A percentile compares a stretch with the other conserved stretches of the same genome.
These are phyloP conservation scores for Ditylenchus dipsaci DNA, from an alignment of 1,140 invertebrate species.

Conservation along the genomic window DNA sequence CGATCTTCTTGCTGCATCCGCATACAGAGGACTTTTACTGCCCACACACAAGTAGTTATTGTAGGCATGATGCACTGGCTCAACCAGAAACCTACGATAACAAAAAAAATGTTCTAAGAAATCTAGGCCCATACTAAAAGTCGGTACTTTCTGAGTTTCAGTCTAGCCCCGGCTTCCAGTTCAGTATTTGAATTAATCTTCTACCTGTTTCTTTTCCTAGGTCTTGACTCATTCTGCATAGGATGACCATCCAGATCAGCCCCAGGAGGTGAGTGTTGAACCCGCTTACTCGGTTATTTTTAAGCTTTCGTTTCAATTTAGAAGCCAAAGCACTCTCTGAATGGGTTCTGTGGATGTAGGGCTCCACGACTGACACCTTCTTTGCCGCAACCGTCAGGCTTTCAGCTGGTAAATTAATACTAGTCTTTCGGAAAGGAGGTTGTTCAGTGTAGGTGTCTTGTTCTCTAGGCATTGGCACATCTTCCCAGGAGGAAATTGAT, in stretches of 20 bases:
- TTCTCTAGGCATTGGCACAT: background rate
- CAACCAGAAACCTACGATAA: constrained; percentile 18
- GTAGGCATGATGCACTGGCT: constrained; percentile 14
- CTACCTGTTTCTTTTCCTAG: constrained; percentile 5
- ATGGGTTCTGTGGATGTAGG: background rate
- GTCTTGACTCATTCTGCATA: background rate
- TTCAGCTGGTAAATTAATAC: constrained; percentile 12
- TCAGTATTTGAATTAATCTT: background rate
- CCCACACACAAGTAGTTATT: constrained; percentile 1
- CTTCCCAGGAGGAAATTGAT: background rate
- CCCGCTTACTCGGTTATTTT: background rate
- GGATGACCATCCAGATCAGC: background rate
- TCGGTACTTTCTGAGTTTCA: no score
- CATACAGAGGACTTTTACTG: background rate
- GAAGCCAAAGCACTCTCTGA: background rate
- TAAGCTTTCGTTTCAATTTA: background rate
- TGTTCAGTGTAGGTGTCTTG: background rate
- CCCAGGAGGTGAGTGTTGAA: background rate
- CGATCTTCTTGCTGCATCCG: background rate
- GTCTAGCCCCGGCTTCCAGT: no score
- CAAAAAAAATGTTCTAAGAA: background rate
- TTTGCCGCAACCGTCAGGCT: background rate
- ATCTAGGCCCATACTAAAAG: background rate
- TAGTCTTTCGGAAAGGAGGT: constrained; percentile 3
- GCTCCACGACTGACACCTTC: background rate